Evolutionary conservation across 2,888 invertebrate species (phyloP).

Genomic region (Harmothoe impar): DNA sequence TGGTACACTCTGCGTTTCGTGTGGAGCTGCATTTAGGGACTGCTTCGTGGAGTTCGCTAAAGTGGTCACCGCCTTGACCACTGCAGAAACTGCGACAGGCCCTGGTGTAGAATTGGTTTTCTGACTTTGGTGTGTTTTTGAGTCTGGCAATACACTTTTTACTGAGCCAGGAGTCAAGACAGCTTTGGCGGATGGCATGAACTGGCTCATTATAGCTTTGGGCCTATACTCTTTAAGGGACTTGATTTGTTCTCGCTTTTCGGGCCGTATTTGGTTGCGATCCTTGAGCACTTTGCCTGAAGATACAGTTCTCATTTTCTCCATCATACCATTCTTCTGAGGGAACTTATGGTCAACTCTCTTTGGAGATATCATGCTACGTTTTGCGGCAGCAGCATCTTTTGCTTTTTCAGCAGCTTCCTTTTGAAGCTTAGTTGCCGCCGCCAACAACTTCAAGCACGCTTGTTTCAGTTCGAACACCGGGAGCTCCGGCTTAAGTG

Average conservation of each 20-base stretch:
- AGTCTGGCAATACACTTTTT: too few relatives aligned
- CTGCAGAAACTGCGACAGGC: too few relatives aligned
- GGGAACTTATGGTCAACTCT: not conserved
- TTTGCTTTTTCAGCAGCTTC: not conserved
- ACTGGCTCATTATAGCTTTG: not conserved
- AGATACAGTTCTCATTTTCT: not conserved
- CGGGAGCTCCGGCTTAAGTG: not conserved
- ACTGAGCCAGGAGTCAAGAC: too few relatives aligned
- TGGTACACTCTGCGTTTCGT: too few relatives aligned
- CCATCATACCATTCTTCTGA: constrained; percentile 15
- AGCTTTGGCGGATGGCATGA: too few relatives aligned
- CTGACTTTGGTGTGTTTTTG: too few relatives aligned
- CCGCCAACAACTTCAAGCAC: constrained; percentile 13
- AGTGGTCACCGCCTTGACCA: too few relatives aligned
- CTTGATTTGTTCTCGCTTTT: too few relatives aligned
- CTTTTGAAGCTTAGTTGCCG: not conserved
- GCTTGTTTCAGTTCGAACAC: not conserved
- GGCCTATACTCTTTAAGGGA: constrained; percentile 45
- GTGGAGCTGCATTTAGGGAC: too few relatives aligned
- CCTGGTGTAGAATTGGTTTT: too few relatives aligned
- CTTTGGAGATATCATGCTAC: not conserved
- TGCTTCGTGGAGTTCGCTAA: too few relatives aligned
- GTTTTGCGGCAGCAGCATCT: not conserved
- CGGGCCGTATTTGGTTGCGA: not conserved
- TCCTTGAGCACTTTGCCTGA: not conserved